Conservation (phyloP, 2,888 invertebrate genomes). For the Apodemia duryi region DNA sequence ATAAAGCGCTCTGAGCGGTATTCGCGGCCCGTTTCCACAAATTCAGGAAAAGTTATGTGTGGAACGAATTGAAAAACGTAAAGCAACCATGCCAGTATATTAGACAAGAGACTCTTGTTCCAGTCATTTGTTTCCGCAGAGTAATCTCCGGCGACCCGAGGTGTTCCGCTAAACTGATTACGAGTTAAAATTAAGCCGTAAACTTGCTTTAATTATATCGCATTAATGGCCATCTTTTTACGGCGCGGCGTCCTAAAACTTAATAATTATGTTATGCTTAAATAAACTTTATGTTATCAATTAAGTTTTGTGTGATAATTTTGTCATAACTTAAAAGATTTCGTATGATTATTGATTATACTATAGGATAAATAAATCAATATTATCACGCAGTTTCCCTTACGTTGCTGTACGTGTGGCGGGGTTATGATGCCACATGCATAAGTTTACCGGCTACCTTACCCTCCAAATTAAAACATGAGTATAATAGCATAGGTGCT, state of each 20-base stretch:
- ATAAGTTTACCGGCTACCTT: no score
- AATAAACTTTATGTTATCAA: conserved; percentile 25
- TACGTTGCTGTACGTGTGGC: no score
- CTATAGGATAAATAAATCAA: no score
- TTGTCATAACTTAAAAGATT: not conserved
- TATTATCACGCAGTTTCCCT: no score
- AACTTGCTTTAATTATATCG: conserved; percentile 67
- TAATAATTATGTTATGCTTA: conserved; percentile 19
- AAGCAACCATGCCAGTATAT: conserved; percentile 34
- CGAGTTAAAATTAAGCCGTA: conserved; percentile 75
- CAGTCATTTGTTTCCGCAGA: conserved; percentile 57
- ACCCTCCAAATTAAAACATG: no score
- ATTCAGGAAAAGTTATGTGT: conserved; percentile 34
- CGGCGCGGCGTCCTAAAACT: conserved; percentile 11
- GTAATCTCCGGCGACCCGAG: conserved; percentile 55
- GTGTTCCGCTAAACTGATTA: conserved; percentile 69
- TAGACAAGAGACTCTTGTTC: conserved; percentile 38
- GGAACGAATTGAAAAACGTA: conserved; percentile 37
- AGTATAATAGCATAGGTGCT: no score
- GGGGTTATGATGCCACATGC: no score
- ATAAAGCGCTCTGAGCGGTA: conserved; percentile 28
- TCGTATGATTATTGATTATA: no score
- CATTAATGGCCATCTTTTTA: conserved; percentile 44
- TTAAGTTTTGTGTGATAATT: not conserved
- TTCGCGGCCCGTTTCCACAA: conserved; percentile 29